Percentiles rank a stretch among this genome's conserved stretches.
These are phyloP conservation scores for Metalampra italica DNA, from an alignment of 2,888 invertebrate genomes.

Conservation along the genomic window DNA sequence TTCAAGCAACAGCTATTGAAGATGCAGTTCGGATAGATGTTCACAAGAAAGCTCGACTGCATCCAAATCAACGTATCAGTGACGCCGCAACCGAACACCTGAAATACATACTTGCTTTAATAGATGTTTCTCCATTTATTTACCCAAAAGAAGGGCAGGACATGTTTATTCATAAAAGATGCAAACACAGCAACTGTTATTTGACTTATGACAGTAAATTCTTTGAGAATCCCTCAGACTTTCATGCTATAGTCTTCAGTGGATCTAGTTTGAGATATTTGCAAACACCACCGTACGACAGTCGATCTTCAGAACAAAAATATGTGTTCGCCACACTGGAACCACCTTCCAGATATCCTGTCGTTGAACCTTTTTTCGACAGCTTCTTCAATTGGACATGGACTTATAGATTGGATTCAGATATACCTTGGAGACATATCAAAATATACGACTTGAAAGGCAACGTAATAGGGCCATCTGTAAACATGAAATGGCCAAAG, in stretches of 20 bases:
- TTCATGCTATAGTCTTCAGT: conserved; percentile 35
- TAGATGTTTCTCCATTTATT: too few species aligned
- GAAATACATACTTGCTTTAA: too few species aligned
- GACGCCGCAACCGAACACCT: too few species aligned
- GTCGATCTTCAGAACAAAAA: conserved; percentile 20
- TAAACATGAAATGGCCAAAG: conserved; percentile 22
- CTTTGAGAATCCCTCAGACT: conserved; percentile 20
- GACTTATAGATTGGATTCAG: conserved; percentile 28
- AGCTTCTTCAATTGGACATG: conserved; percentile 34
- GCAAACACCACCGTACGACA: too few species aligned
- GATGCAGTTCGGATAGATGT: too few species aligned
- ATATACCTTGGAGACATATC: conserved; percentile 21
- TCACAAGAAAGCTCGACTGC: too few species aligned
- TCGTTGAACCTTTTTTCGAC: conserved; percentile 21
- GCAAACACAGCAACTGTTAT: conserved; percentile 17
- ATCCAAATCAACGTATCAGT: too few species aligned
- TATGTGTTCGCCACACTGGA: conserved; percentile 32
- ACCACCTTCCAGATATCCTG: conserved; percentile 27
- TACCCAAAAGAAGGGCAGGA: too few species aligned
- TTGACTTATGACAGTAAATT: conserved; percentile 16
- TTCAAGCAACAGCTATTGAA: too few species aligned
- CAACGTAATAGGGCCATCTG: conserved; percentile 21
- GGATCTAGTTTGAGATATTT: too few species aligned
- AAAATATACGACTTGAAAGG: conserved; percentile 19
- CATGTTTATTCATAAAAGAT: neutral